Base-by-base conservation (phyloP, 2,888 invertebrate species). In the Hetaerina titia region DNA sequence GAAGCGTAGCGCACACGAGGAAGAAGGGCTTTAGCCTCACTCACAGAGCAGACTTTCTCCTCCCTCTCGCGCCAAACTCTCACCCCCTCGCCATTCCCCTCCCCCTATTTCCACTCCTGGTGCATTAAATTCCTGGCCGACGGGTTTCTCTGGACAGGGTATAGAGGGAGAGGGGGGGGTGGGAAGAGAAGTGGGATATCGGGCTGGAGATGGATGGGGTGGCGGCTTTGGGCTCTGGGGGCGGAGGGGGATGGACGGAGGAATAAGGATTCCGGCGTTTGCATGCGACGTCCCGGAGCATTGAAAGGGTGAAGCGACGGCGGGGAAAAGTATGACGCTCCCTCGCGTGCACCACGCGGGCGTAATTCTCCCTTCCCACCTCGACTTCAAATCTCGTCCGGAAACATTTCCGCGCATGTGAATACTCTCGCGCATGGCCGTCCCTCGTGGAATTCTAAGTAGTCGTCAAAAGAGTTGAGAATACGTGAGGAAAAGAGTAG, bases 51-150 rank as follows among this genome's bases (percentile, higher is more conserved):
- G 81, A 81, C 81, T 81, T 81, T 81, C 81, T 81, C 81, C 81
- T 81, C 31, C 31, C 81, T 81, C 81, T 81, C 74, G 45, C 45
- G 45, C 45, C 45, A 45, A 45, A 45, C 45, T 74, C 74, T 74
- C 74, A 4, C 81, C 6, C 25, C 25, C 81, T 9, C 13, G 60
- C 60, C 7, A 69, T 19, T 19, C 19, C 69, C 69, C 69, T 22
- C 69, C 19, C 19, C 64, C 90, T 63, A 15, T 56, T 45, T 45
- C 89, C 64, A 45, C 90, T 45, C 63, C 45, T 45, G 90, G 64
- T 92, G 92, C 92, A 92, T 92, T 69, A 92, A 92, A 92, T 92
- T 92, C 56, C 92, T 69, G 92, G 64, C 64, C 69, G 92, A 69
- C 92, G 92, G 81, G 81, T 81, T 81, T 81, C 15, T 31, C 31